Evolutionary conservation across 2,888 invertebrate genomes (phyloP).

Genomic region (Crocallis elinguaria): DNA sequence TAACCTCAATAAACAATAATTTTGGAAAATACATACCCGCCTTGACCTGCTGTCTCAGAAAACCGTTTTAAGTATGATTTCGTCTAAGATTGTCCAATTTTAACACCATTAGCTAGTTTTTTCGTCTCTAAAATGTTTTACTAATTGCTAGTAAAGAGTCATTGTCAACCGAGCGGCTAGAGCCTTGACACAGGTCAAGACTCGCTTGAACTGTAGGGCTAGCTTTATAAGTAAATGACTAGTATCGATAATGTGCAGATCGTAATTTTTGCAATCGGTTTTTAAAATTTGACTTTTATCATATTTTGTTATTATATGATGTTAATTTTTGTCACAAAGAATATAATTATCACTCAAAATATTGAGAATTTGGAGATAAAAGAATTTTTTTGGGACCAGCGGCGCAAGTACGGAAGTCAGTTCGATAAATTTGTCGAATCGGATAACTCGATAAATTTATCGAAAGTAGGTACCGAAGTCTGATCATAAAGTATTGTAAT

Average conservation of each 20-base stretch:
- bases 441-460: no score
- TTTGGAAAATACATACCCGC: slow-evolving; percentile 19
- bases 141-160: slow-evolving; percentile 38
- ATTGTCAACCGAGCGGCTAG: slow-evolving; percentile 31
- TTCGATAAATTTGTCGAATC: no score
- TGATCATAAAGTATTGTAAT: no score
- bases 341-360: no score
- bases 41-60: slow-evolving; percentile 25
- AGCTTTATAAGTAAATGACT: slow-evolving; percentile 12
- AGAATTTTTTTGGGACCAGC: no score
- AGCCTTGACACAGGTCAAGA: slow-evolving; percentile 43
- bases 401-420: no score
- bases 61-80: slow-evolving; percentile 23
- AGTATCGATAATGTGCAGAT: slow-evolving; percentile 29
- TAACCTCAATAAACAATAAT: slow-evolving; percentile 16
- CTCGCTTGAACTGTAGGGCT: slow-evolving; percentile 18
- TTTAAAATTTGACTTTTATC: slow-evolving; percentile 1
- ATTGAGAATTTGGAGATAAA: no score
- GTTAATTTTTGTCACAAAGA: no score
- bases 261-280: slow-evolving; percentile 25
- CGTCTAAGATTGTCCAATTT: slow-evolving; percentile 28
- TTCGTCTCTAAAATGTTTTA: slow-evolving; percentile 27
- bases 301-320: background rate
- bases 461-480: no score
- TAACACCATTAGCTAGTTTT: slow-evolving; percentile 33